Conservation (phyloP, 1,140 invertebrate species). For the Callitettix versicolor region DNA sequence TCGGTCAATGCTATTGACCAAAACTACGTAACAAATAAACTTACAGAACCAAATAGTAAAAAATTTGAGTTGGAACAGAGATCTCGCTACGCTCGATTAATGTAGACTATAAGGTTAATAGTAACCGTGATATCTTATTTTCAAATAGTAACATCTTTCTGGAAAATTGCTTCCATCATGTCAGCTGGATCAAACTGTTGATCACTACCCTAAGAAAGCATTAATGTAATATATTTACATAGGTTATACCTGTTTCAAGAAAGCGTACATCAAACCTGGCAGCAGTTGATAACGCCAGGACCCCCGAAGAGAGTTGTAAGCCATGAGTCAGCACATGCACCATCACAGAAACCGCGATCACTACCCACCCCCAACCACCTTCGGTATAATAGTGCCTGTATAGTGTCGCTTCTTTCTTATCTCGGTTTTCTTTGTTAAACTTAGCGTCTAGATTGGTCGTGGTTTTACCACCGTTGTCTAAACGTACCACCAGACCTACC, state of each 20-base stretch:
- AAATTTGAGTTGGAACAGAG: no score
- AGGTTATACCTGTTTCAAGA: slow-evolving; percentile 14
- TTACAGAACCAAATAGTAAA: no score
- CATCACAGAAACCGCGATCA: slow-evolving; percentile 50
- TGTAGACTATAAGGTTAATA: no score
- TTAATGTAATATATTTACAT: no score
- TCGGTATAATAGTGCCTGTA: slow-evolving; percentile 61
- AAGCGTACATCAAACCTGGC: slow-evolving; percentile 20
- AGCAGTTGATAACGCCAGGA: slow-evolving; percentile 30
- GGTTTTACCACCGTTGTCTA: slow-evolving; percentile 9
- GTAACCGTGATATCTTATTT: no score
- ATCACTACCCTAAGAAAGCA: no score
- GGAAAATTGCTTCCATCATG: no score
- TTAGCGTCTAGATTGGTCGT: slow-evolving; percentile 1
- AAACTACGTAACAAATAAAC: no score
- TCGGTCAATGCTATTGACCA: no score
- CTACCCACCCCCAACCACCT: slow-evolving; percentile 74
- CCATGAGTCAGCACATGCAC: slow-evolving; percentile 55
- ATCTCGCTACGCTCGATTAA: no score
- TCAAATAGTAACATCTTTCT: no score
- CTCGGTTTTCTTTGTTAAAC: background rate
- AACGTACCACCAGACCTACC: slow-evolving; percentile 19
- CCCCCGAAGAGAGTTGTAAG: slow-evolving; percentile 41
- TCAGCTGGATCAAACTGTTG: no score
- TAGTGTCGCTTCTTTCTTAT: background rate